Evolutionary conservation across 2,113 vertebrate species (phyloP), one percentile per base, ranked within the genome.

Genomic region (Rostratula benghalensis): DNA sequence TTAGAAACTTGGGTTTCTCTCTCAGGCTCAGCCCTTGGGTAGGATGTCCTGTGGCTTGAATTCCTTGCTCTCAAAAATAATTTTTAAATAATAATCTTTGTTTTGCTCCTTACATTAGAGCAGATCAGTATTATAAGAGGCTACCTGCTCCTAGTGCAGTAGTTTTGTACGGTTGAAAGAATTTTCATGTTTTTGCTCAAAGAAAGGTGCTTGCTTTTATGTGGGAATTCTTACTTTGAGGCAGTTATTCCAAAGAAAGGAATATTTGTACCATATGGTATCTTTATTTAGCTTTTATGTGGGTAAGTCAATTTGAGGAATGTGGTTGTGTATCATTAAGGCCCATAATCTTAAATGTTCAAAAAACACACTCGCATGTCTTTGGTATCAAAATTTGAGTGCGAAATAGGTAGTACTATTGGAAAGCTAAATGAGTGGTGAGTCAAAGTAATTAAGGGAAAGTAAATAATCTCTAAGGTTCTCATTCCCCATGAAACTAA

Each of bases 401-500:
- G 24, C 96, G 96, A 97, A 97, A 96, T 94, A 97, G 96, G 97
- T 98, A 96, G 94, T 97, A 95, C 77, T 95, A 73, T 74, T 94
- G 93, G 86, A 97, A 98, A 97, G 83, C 96, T 96, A 97, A 98
- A 91, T 97, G 97, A 98, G 97, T 98, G 95, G 97, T 92, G 97
- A 98, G 97, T 97, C 96, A 95, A 91, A 98, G 97, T 98, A 98
- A 98, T 98, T 98, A 98, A 97, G 95, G 94, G 81, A 97, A 97
- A 97, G 97, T 97, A 98, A 98, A 98, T 98, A 97, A 98, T 98
- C 97, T 98, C 96, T 87, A 84, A 98, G 98, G 96, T 98, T 98
- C 97, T 98, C 95, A 91, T 97, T 98, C 98, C 97, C 97, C 80
- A 73, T 98, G 98, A 98, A 98, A 97, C 98, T 98, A 98, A 98